Base-by-base conservation (phyloP, 1,140 invertebrate genomes). In the Oscheius sp. region DNA sequence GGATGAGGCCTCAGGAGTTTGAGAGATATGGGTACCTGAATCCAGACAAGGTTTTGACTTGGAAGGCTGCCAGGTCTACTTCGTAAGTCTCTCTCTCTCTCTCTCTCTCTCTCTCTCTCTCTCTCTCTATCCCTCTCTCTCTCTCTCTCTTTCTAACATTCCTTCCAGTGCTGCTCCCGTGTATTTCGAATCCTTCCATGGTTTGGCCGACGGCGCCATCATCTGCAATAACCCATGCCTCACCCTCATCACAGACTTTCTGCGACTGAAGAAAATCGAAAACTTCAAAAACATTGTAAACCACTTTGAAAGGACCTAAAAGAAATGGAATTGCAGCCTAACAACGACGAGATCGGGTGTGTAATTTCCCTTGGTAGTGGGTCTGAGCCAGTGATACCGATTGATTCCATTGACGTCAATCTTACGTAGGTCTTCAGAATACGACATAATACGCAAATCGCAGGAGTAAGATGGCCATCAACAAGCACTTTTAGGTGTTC, bases 191-290 rank as follows among this genome's bases (percentile, higher is more conserved):
- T 63, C 58, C 4, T 71, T 71, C 61, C 58, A 71, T 38, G 69
- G 59, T 4, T 35, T 63, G 58, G 69, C 69, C 1, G 69, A 71
- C 18, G 69, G 69, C 4, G 59, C 62, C 34, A 63, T 71, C 1
- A 45, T 71, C 69, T 71, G 69, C 20, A 71, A 71, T 36, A 71
- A 71, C 38, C 69, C 69, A n/a, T 49, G 59, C 32, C 58, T 71
- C 2, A 65, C 36, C 29, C 52, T 71, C 36, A 71, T 71, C 52
- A 71, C 69, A 1, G 69, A 71, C 32, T 71, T 71, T 28, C 18
- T n/a, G 20, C 46, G 58, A 38, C 35, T 71, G n/a, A 71, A 71
- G 38, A 71, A 71, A 20, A 49, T 63, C 36, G 69, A 71, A 42
- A 64, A 71, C 18, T 34, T 18, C 36, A 42, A 34, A n/a, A 42